Evolutionary conservation across 1,140 invertebrate species (phyloP).

Genomic region (Lasaia peninsularis): DNA sequence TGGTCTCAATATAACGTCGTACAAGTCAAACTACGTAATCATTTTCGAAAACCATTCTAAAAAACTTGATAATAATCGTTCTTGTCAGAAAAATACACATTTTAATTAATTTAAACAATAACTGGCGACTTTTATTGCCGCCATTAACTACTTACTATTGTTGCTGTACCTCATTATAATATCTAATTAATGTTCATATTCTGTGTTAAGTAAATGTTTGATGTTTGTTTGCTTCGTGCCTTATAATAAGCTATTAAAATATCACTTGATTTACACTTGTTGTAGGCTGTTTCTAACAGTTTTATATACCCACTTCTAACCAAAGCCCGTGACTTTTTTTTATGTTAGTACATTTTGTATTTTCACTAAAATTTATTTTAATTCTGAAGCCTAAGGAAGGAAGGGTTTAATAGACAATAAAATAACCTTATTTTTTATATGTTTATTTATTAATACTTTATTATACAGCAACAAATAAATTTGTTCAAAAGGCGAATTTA

Average conservation of each 20-base stretch:
- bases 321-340: too few relatives aligned
- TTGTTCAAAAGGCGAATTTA: too few relatives aligned
- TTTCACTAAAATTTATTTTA: too few relatives aligned
- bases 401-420: too few relatives aligned
- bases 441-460: too few relatives aligned
- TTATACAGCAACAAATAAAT: too few relatives aligned
- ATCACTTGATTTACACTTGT: background rate
- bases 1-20: background rate
- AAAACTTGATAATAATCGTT: constrained; percentile 9
- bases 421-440: too few relatives aligned
- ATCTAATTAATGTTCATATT: constrained; percentile 6
- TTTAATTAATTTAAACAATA: constrained; percentile 10
- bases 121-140: background rate
- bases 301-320: too few relatives aligned
- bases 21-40: background rate
- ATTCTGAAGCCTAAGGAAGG: too few relatives aligned
- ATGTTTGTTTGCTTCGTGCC: background rate
- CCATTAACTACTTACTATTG: constrained; percentile 7
- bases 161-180: constrained; percentile 4
- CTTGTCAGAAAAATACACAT: constrained; percentile 9
- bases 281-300: background rate
- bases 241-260: background rate
- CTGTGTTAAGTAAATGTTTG: constrained; percentile 5
- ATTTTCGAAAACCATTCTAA: background rate
- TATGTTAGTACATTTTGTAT: too few relatives aligned